Evolutionary conservation across 2,797 vertebrate genomes (phyloP).

Genomic region (Danio albolineatus): DNA sequence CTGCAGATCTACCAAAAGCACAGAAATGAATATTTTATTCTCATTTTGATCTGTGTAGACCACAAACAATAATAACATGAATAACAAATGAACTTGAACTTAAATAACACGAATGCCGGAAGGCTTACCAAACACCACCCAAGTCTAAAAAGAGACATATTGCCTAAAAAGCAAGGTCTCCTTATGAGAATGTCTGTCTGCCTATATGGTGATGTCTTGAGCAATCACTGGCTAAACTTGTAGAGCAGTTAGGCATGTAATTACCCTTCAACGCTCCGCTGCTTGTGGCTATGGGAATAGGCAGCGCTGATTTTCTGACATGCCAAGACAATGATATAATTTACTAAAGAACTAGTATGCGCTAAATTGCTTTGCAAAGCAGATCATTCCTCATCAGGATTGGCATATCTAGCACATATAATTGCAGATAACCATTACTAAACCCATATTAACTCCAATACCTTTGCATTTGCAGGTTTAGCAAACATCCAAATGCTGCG

Average conservation of each 20-base stretch:
- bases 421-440: too few relatives aligned
- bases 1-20: background rate
- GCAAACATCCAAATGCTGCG: too few relatives aligned
- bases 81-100: too few relatives aligned
- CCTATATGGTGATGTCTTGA: slow-evolving; percentile 29
- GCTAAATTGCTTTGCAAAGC: background rate
- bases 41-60: background rate
- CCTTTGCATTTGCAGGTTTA: too few relatives aligned
- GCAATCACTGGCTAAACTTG: slow-evolving; percentile 30
- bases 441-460: too few relatives aligned
- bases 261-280: slow-evolving; percentile 41
- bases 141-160: slow-evolving; percentile 42
- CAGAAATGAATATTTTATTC: background rate
- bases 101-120: background rate
- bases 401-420: background rate
- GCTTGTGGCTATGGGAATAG: slow-evolving; percentile 5
- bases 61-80: slow-evolving; percentile 6
- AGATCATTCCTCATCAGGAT: background rate
- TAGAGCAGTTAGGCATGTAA: slow-evolving; percentile 43
- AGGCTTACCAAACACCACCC: background rate
- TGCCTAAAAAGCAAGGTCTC: slow-evolving; percentile 34
- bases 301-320: slow-evolving; percentile 22
- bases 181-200: slow-evolving; percentile 15
- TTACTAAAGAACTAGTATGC: background rate
- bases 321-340: slow-evolving; percentile 22